Base-by-base conservation (phyloP, 2,113 vertebrate genomes). In the Pseudorasbora parva region DNA sequence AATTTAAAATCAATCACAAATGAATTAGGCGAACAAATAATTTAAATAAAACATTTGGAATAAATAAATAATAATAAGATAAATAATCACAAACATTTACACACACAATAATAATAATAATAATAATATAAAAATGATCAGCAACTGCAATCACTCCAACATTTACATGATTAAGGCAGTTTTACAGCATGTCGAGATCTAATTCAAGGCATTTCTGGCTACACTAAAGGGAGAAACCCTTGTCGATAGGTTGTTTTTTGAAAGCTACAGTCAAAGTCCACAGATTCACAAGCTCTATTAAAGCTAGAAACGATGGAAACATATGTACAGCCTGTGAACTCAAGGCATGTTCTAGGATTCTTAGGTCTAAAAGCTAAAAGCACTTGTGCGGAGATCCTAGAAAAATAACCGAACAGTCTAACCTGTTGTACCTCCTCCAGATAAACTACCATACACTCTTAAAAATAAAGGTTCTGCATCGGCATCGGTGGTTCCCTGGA, bases 171-270 rank as follows among this genome's bases (percentile, higher is more conserved):
- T 87, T 96, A 96, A 98, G 97, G 97, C 96, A 95, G 93, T 93
- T 94, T 93, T 96, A 96, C 95, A 95, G 95, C 95, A 92, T 89
- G 87, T 86, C 90, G 91, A 93, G 94, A 91, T 94, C 94, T 93
- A 93, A 94, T 90, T 89, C 86, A 84, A 98, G 96, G 96, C 97
- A 97, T 95, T 96, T 93, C 92, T 92, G 96, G 96, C 96, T 97
- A 96, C 89, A 89, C 96, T 96, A 96, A 92, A 92, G 72, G 87
- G 92, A 91, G 91, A 94, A 90, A 77, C 88, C 89, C 92, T 86
- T 87, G 93, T 89, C 91, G 75, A 88, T 89, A 92, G 91, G 89
- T 95, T 93, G 93, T 93, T 92, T 93, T 92, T 88, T 86, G 90
- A 93, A 90, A 90, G 88, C 93, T 95, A 95, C 93, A 95, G 83